A percentile compares a stretch with the other conserved stretches of the same genome.
Conservation (phyloP, 2,113 vertebrate species). For the Naja naja region DNA sequence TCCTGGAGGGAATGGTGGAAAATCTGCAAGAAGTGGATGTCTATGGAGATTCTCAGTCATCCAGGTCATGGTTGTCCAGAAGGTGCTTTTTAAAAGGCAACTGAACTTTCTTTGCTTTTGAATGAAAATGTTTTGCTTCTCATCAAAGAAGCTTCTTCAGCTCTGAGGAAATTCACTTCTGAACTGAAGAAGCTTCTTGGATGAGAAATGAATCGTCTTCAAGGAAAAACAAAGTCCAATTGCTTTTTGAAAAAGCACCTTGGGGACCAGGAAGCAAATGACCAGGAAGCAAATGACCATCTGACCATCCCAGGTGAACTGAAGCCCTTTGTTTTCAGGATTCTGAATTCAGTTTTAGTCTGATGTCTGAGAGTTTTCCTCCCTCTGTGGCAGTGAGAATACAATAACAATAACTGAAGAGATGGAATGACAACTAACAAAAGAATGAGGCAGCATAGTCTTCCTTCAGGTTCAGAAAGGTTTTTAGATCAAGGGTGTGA, state of each 20-base stretch:
- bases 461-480: slow-evolving; percentile 30
- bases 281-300: background rate
- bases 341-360: background rate
- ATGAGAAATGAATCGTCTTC: background rate
- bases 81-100: background rate
- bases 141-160: background rate
- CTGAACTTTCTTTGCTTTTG: background rate
- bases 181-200: background rate
- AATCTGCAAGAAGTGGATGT: background rate
- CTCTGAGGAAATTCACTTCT: background rate
- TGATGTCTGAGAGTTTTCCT: background rate
- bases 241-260: no score
- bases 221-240: no score
- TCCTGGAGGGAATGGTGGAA: background rate
- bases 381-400: background rate
- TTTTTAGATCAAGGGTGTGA: slow-evolving; percentile 43
- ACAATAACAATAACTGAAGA: background rate
- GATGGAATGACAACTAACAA: background rate
- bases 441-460: background rate
- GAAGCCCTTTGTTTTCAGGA: background rate
- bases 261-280: background rate
- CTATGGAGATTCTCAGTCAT: background rate
- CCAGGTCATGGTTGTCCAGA: background rate
- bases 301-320: background rate
- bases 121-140: background rate